Evolutionary conservation across 2,888 invertebrate species (phyloP).

Genomic region (Drosophila pseudotalamancana): DNA sequence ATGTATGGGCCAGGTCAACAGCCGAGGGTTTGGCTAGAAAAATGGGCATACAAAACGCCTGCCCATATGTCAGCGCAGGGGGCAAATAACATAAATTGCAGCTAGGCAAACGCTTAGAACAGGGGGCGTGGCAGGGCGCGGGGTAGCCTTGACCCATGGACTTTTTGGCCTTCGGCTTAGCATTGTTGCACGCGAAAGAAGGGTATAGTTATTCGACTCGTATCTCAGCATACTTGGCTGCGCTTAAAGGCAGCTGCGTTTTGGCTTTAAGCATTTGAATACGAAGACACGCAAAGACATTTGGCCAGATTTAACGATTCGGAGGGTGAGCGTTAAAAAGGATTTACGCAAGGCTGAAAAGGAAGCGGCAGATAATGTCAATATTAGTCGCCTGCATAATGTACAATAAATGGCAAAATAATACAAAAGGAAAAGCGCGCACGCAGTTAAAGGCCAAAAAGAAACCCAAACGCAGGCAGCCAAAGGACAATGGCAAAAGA

Average conservation of each 20-base stretch:
- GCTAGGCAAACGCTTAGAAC: slow-evolving; percentile 23
- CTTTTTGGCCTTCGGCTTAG: not conserved
- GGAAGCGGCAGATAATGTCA: slow-evolving; percentile 79
- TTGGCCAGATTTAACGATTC: slow-evolving; percentile 37
- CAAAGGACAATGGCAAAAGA: slow-evolving; percentile 56
- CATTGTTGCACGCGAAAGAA: not conserved
- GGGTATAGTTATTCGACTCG: slow-evolving; percentile 5
- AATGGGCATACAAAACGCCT: slow-evolving; percentile 66
- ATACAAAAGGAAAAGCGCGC: slow-evolving; percentile 63
- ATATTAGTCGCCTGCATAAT: slow-evolving; percentile 82
- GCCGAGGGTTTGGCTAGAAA: slow-evolving; percentile 55
- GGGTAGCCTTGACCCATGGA: slow-evolving; percentile 23
- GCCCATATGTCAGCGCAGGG: slow-evolving; percentile 69
- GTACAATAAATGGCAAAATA: slow-evolving; percentile 80
- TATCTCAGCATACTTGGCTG: too few species aligned
- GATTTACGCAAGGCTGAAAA: slow-evolving; percentile 48
- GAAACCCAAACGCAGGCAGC: slow-evolving; percentile 13
- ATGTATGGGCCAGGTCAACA: slow-evolving; percentile 66
- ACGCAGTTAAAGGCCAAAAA: slow-evolving; percentile 34
- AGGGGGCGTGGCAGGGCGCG: slow-evolving; percentile 3
- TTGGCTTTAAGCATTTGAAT: slow-evolving; percentile 21
- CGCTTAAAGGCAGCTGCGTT: slow-evolving; percentile 4
- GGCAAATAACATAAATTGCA: slow-evolving; percentile 74
- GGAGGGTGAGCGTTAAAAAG: slow-evolving; percentile 38
- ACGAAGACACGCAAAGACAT: slow-evolving; percentile 6